phyloP scores from a whole-genome alignment of 2,888 invertebrate genomes.

The Yponomeuta cagnagella region DNA sequence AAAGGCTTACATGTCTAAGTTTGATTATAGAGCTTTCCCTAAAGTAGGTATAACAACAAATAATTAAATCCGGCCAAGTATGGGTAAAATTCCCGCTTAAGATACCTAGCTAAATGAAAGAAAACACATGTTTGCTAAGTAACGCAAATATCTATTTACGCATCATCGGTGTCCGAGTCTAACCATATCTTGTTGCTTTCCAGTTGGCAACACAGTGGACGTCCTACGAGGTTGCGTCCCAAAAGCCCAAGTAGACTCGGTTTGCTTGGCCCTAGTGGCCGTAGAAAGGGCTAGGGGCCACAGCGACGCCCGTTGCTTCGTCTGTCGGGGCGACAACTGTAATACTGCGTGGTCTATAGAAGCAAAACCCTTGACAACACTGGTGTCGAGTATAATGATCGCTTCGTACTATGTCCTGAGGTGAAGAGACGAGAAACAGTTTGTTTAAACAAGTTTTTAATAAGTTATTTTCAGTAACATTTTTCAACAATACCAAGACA shows the following conservation, averaged over 20 bases:
- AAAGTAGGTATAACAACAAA: no score
- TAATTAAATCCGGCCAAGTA: no score
- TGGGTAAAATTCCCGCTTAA: no score
- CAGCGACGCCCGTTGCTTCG: constrained; percentile 62
- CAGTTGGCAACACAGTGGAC: constrained; percentile 68
- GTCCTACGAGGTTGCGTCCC: constrained; percentile 60
- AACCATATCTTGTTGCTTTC: constrained; percentile 24
- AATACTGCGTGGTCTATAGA: constrained; percentile 37
- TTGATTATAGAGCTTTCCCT: no score
- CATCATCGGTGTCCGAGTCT: no score
- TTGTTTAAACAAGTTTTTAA: constrained; percentile 4
- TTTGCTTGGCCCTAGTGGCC: constrained; percentile 54
- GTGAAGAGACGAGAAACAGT: neutral
- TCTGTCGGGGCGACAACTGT: constrained; percentile 59
- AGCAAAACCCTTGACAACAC: neutral
- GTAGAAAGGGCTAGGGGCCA: constrained; percentile 63
- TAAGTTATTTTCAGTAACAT: constrained; percentile 10
- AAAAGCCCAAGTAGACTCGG: constrained; percentile 53
- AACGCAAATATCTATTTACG: no score
- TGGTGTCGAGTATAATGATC: neutral
- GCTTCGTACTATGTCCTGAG: constrained; percentile 11
- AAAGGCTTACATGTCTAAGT: no score
- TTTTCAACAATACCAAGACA: constrained; percentile 9
- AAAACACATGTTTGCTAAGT: no score
- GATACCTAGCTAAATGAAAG: no score